Percentiles rank a stretch among this genome's conserved stretches.
phyloP scores from a whole-genome alignment of 2,888 invertebrate genomes.

The Athrips mouffetella region DNA sequence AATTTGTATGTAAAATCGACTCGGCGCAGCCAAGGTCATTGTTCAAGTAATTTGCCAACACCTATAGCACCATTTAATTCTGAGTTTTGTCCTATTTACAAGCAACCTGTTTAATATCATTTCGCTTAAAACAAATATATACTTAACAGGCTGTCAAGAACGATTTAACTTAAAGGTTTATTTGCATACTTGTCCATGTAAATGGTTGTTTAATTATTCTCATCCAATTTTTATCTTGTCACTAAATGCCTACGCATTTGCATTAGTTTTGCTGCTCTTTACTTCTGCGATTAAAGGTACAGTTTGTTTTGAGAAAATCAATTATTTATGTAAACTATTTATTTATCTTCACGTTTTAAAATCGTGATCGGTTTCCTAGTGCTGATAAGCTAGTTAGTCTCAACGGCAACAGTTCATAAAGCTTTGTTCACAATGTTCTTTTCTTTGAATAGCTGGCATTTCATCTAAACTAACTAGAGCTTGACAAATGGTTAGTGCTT shows the following conservation, averaged over 20 bases:
- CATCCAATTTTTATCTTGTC: constrained; percentile 4
- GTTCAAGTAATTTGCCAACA: too few relatives aligned
- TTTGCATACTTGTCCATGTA: constrained; percentile 8
- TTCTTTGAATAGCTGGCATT: not conserved
- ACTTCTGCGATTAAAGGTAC: too few relatives aligned
- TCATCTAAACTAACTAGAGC: not conserved
- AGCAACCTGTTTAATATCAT: constrained; percentile 24
- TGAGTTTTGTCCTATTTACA: not conserved
- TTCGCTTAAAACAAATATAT: constrained; percentile 27
- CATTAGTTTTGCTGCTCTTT: not conserved
- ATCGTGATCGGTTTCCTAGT: constrained; percentile 11
- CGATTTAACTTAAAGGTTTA: constrained; percentile 17
- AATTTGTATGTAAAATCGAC: too few relatives aligned
- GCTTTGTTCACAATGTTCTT: not conserved
- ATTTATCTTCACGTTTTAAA: constrained; percentile 3
- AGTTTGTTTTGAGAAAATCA: too few relatives aligned
- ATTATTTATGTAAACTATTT: too few relatives aligned
- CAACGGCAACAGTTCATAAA: not conserved
- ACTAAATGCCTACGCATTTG: not conserved
- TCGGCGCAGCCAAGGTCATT: too few relatives aligned
- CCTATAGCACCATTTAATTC: too few relatives aligned
- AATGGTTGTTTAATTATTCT: constrained; percentile 6
- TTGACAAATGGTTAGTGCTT: not conserved
- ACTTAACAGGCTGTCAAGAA: constrained; percentile 33
- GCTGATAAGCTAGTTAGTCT: constrained; percentile 11